Conservation (phyloP, 2,113 vertebrate species). For the Nothobranchius kuhntae region DNA sequence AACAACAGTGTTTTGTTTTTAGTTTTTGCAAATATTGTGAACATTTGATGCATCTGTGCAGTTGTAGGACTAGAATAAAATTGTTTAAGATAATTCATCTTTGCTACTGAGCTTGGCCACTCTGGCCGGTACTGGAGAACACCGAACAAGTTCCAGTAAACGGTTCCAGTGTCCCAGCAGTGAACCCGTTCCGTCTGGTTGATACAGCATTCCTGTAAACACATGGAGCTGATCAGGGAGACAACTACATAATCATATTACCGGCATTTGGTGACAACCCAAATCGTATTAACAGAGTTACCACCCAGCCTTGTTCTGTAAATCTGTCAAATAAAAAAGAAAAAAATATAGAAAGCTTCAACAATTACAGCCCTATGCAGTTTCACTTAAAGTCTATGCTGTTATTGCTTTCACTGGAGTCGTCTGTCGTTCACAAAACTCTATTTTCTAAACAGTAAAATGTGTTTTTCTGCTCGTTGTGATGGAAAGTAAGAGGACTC, state of each 20-base stretch:
- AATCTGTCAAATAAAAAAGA: constrained; percentile 18
- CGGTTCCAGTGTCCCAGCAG: constrained; percentile 6
- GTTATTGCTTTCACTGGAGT: constrained; percentile 10
- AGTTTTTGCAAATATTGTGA: too few relatives aligned
- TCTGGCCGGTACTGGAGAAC: not conserved
- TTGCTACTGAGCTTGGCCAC: not conserved
- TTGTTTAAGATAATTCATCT: too few relatives aligned
- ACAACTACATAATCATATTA: constrained; percentile 55
- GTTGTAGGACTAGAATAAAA: too few relatives aligned
- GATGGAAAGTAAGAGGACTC: constrained; percentile 39
- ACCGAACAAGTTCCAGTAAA: not conserved
- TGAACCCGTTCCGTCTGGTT: constrained; percentile 25
- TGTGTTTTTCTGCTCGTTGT: constrained; percentile 43
- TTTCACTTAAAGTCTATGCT: constrained; percentile 9
- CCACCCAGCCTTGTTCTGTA: constrained; percentile 37
- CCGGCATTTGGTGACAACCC: constrained; percentile 43
- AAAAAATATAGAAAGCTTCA: constrained; percentile 9
- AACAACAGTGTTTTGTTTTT: not conserved
- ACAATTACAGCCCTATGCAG: constrained; percentile 6
- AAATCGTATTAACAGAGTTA: constrained; percentile 39
- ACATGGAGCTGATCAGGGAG: constrained; percentile 61
- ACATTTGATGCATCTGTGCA: too few relatives aligned
- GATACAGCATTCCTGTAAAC: constrained; percentile 39
- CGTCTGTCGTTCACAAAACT: constrained; percentile 50
- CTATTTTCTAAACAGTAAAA: constrained; percentile 51